Evolutionary conservation across 64 coral and sea anemone genomes (phyloP).

Genomic region (Acropora yongei): DNA sequence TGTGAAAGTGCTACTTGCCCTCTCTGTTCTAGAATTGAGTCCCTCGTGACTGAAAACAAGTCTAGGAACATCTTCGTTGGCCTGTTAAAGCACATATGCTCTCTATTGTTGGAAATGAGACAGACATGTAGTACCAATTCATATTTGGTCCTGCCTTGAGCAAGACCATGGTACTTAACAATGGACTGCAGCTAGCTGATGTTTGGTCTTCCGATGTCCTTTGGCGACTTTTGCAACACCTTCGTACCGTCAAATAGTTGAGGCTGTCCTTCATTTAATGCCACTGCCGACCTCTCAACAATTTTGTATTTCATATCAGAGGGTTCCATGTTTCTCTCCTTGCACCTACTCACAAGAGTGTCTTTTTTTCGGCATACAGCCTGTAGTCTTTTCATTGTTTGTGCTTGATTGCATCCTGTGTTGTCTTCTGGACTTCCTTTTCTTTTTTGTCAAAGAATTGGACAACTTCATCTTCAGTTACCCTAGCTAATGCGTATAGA

Average conservation of each 20-base stretch:
- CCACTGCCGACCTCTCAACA: not conserved
- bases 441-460: slow-evolving; percentile 52
- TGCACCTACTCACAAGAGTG: slow-evolving; percentile 21
- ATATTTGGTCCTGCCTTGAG: slow-evolving; percentile 32
- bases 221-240: slow-evolving; percentile 36
- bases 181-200: slow-evolving; percentile 45
- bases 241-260: slow-evolving; percentile 18
- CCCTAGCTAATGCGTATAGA: slow-evolving; percentile 37
- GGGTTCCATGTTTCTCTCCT: slow-evolving; percentile 4
- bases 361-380: slow-evolving; percentile 8
- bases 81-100: slow-evolving; percentile 35
- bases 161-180: slow-evolving; percentile 38
- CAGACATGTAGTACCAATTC: slow-evolving; percentile 28
- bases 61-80: slow-evolving; percentile 54
- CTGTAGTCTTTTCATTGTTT: slow-evolving; percentile 31
- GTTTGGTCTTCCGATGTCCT: slow-evolving; percentile 46
- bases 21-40: slow-evolving; percentile 21
- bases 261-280: not conserved
- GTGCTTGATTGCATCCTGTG: slow-evolving; percentile 14
- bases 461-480: slow-evolving; percentile 24
- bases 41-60: slow-evolving; percentile 16
- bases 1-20: slow-evolving; percentile 8
- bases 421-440: slow-evolving; percentile 1
- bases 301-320: not conserved
- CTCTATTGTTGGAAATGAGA: slow-evolving; percentile 56